Evolutionary conservation across 2,113 vertebrate genomes (phyloP), one percentile per base, ranked within the genome.

Genomic region (Neotragus pygmaeus): DNA sequence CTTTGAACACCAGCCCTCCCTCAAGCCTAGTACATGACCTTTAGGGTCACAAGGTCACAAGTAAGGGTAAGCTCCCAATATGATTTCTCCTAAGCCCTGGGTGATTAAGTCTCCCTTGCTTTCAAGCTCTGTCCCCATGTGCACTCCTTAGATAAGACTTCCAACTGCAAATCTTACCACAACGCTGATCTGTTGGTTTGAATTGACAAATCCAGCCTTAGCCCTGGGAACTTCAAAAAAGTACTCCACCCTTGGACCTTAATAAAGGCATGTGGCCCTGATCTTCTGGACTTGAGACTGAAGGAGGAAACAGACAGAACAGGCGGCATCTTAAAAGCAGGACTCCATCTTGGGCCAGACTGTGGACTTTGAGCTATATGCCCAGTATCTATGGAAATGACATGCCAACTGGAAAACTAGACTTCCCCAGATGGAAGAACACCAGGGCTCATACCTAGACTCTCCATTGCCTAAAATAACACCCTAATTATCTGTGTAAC

Each of bases 211-310:
- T 2, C 15, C 16, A 45, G 33, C 1, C 53, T 90, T 64, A 81
- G 25, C 25, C 28, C 58, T 39, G 58, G 58, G 58, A 33, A 30
- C 47, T 47, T n/a, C 77, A 39, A 53, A 30, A 51, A 81, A 81
- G 33, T 25, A 15, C 57, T 51, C 9, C 16, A 15, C 11, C 6
- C 12, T 5, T n/a, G 12, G 16, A 53, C 6, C 30, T 23, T 47
- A 25, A 36, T n/a, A 7, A 19, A 36, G 43, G 6, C 25, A 27
- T 1, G 15, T 28, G 43, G 14, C n/a, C 45, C 27, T 2, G 0
- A 17, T 39, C 25, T 81, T 10, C 45, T 78, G 45, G 27, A 28
- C 45, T 33, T 78, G 45, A 78, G 1, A 15, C 28, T 30, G 28
- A 30, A 60, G 58, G 58, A 60, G 28, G 58, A 60, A 60, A 30